phyloP scores from a whole-genome alignment of 2,113 vertebrate genomes.

The Tragelaphus imberbis region DNA sequence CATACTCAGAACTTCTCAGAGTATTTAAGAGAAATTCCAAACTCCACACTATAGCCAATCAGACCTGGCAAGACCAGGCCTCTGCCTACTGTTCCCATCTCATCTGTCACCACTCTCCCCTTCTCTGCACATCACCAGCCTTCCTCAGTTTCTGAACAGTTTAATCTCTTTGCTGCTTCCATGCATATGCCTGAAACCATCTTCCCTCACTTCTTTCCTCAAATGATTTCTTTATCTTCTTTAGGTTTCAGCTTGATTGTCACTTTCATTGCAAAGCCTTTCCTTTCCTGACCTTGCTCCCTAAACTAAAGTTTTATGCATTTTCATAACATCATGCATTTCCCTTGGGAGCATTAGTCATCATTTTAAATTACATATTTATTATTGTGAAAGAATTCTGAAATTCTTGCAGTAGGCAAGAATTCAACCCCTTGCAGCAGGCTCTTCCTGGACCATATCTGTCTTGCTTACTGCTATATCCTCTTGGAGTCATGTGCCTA shows the following conservation, averaged over 20 bases:
- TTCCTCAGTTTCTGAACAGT: not conserved
- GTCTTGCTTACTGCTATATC: not conserved
- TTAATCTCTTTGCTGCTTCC: not conserved
- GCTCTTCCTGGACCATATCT: not conserved
- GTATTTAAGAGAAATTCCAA: not conserved
- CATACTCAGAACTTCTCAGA: not conserved
- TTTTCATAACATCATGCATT: not conserved
- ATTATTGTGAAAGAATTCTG: not conserved
- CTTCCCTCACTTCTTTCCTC: not conserved
- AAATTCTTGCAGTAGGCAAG: not conserved
- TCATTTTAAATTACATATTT: not conserved
- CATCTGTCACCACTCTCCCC: not conserved
- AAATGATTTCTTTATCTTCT: not conserved
- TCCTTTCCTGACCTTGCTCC: not conserved
- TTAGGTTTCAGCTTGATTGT: not conserved
- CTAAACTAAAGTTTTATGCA: not conserved
- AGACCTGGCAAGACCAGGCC: not conserved
- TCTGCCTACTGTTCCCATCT: not conserved
- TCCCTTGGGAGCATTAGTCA: not conserved
- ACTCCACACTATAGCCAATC: not conserved
- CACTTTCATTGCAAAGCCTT: not conserved
- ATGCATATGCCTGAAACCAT: not conserved
- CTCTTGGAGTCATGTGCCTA: not conserved
- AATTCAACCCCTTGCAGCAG: not conserved
- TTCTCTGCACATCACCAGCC: not conserved